phyloP scores from a whole-genome alignment of 2,113 vertebrate species.

The Rhegmatorhina hoffmannsi region DNA sequence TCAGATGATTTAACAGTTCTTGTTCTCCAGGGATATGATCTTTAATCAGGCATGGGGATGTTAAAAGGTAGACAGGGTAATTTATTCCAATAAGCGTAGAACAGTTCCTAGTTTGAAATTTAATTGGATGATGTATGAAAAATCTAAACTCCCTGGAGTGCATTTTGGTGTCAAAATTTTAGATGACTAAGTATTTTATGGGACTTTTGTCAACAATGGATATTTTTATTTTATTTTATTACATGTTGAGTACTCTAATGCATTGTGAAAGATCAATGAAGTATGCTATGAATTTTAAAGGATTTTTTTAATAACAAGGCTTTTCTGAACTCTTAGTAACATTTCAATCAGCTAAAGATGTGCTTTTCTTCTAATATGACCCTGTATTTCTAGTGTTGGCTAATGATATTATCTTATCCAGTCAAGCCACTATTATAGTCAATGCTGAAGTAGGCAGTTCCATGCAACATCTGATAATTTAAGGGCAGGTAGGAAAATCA shows the following conservation, averaged over 20 bases:
- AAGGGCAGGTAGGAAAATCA: not conserved
- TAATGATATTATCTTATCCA: not conserved
- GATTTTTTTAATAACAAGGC: not conserved
- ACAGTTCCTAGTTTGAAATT: not conserved
- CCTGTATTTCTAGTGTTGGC: not conserved
- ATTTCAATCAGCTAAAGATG: not conserved
- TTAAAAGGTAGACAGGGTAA: not conserved
- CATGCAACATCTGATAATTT: not conserved
- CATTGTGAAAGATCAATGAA: not conserved
- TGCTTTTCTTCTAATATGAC: not conserved
- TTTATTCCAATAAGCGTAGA: conserved; percentile 23
- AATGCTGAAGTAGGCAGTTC: not conserved
- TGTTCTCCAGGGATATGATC: conserved; percentile 14
- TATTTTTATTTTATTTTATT: not conserved
- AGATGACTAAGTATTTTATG: not conserved
- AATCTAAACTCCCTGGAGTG: not conserved
- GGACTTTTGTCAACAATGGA: not conserved
- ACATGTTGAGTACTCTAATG: not conserved
- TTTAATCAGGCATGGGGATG: not conserved
- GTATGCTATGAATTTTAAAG: not conserved
- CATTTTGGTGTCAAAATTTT: not conserved
- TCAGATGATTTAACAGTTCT: conserved; percentile 43
- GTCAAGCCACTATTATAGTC: not conserved
- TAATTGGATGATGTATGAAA: conserved; percentile 6
- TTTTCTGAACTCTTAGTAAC: not conserved